Evolutionary conservation across 2,113 vertebrate species (phyloP), one percentile per base, ranked within the genome.

Genomic region (Himantopus leucocephalus): DNA sequence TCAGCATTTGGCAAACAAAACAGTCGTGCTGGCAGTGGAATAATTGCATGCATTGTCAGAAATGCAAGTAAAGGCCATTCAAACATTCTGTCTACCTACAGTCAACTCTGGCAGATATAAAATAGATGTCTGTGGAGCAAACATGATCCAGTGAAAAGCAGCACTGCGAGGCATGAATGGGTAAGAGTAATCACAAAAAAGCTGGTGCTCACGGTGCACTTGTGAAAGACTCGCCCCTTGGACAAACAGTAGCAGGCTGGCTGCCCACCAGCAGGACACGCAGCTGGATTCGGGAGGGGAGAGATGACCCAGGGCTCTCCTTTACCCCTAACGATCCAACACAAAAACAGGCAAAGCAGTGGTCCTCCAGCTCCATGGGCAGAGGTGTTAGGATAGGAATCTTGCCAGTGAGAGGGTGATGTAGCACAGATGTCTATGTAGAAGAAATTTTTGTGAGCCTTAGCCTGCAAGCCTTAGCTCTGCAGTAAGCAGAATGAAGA

Each of bases 11-110:
- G 72, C 82, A 85, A 94, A 75, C 22, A 59, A 79, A 96, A 50
- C 22, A 63, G 84, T 39, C 73, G 20, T 64, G 66, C 55, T 56
- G 63, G 52, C 15, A 7, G 56, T 87, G 60, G 37, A 76, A 70
- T 82, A 88, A 92, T 73, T 68, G 71, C 24, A 53, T 3, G 14
- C 71, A 22, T 77, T 91, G 78, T 92, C 68, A 89, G 70, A 88
- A 92, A 77, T 45, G 72, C 63, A 85, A 93, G 92, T 39, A 52
- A 74, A 88, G 48, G 71, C 34, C 55, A 52, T 82, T 92, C 62
- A 76, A 79, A 67, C 10, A 19, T 60, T 56, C 79, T 58, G 22
- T 50, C 71, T 73, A 50, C 66, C 68, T 64, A 35, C 86, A 70
- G 67, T 56, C 78, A 92, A 4, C 45, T 41, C 53, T 24, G n/a